Base-by-base conservation (phyloP, 2,888 invertebrate genomes). In the Achlya flavicornis region DNA sequence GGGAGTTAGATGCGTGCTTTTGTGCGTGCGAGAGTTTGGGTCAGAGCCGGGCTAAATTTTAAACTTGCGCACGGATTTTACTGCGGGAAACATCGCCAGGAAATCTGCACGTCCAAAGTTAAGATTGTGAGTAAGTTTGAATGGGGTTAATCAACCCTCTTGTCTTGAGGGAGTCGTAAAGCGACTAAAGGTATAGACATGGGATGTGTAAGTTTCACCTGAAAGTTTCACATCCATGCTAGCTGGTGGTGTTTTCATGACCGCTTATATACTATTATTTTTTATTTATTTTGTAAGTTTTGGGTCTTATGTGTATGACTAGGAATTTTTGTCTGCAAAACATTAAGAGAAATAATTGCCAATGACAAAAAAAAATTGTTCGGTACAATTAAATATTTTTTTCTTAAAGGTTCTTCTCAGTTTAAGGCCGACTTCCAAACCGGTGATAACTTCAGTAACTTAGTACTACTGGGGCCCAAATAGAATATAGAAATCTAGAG, bases 11-110 rank as follows among this genome's bases (percentile, higher is more conserved):
- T 19, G 1, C 53, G 10, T 53, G 16, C 48, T 16, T 53, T n/a
- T 7, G 10, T 53, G 19, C 53, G 53, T 48, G 16, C 48, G 41
- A 5, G 46, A 46, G 46, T 46, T 46, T n/a, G 19, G 53, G 19
- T 19, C 19, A 16, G 16, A 48, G 0, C 4, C 5, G 16, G 48
- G 48, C 14, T 6, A 19, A 53, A 53, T 19, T 53, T 53, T 53
- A 53, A 53, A 53, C 53, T 53, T 53, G 19, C 53, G 53, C 10
- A 53, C 53, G 53, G 53, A 53, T 53, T 53, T 53, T 19, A 53
- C 3, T 16, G 19, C 8, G 48, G 19, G 16, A 19, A 46, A 46
- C 46, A 46, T 14, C 43, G 43, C n/a, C 14, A 14, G 46, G n/a
- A 46, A 46, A 46, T 46, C 46, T 46, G 46, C 46, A 41, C 41